A percentile compares a stretch with the other conserved stretches of the same genome.
Conservation (phyloP, 1,140 invertebrate species). For the Pseudomyrmex concolor region DNA sequence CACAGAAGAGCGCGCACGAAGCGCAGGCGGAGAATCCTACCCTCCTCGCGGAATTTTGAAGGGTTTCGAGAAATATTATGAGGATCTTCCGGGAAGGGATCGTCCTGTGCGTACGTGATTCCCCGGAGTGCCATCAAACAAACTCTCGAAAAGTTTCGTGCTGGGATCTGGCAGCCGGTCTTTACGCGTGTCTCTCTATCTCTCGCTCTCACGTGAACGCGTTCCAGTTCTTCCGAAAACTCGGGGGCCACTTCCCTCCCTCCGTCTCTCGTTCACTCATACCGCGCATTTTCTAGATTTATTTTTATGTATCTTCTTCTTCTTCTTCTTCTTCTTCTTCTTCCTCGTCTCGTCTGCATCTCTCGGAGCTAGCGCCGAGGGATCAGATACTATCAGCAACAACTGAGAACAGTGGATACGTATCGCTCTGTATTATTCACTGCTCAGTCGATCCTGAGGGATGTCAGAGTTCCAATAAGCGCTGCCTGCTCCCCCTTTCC, state of each 20-base stretch:
- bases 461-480: slow-evolving; percentile 59
- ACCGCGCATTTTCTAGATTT: slow-evolving; percentile 35
- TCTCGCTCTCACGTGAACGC: slow-evolving; percentile 3
- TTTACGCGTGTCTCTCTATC: slow-evolving; percentile 51
- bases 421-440: slow-evolving; percentile 67
- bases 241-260: neutral
- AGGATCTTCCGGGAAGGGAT: slow-evolving; percentile 48
- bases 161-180: slow-evolving; percentile 46
- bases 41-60: slow-evolving; percentile 56
- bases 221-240: neutral
- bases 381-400: slow-evolving; percentile 43
- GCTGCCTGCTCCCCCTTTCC: slow-evolving; percentile 10
- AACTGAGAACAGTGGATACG: slow-evolving; percentile 47
- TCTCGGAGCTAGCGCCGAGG: slow-evolving; percentile 9
- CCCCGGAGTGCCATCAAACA: slow-evolving; percentile 65
- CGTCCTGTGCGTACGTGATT: slow-evolving; percentile 59
- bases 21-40: slow-evolving; percentile 44
- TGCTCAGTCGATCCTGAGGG: slow-evolving; percentile 46
- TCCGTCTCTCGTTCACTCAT: neutral
- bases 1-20: slow-evolving; percentile 16
- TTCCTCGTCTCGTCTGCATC: slow-evolving; percentile 10
- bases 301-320: slow-evolving; percentile 63
- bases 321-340: neutral
- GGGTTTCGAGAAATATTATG: slow-evolving; percentile 69
- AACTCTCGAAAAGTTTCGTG: slow-evolving; percentile 69